A percentile compares a stretch with the other conserved stretches of the same genome.
These are phyloP conservation scores for Drosophila paramelanica DNA, from an alignment of 2,888 invertebrate species.

Conservation along the genomic window DNA sequence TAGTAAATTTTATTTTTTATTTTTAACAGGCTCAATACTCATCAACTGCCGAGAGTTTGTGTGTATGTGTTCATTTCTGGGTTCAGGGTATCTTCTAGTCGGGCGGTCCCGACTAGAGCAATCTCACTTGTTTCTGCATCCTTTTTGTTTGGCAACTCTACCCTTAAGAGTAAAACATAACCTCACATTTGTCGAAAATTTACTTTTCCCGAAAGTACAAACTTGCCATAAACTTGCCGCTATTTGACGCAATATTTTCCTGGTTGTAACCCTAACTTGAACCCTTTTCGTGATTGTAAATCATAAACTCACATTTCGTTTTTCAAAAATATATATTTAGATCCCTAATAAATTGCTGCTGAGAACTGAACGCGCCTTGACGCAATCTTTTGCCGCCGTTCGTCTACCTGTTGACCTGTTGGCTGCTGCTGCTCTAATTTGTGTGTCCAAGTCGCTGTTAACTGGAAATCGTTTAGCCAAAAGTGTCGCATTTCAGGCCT, in stretches of 20 bases:
- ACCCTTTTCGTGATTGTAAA: constrained; percentile 28
- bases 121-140: too few relatives aligned
- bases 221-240: constrained; percentile 1
- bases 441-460: constrained; percentile 49
- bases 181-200: constrained; percentile 2
- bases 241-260: background rate
- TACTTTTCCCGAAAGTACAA: background rate
- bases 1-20: too few relatives aligned
- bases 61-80: too few relatives aligned
- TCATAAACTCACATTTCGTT: constrained; percentile 36
- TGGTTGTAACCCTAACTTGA: background rate
- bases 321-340: constrained; percentile 31
- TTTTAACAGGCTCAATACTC: too few relatives aligned
- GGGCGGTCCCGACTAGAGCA: too few relatives aligned
- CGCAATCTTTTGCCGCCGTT: constrained; percentile 35
- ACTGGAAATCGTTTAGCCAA: constrained; percentile 63
- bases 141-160: background rate
- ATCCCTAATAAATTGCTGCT: constrained; percentile 40
- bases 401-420: constrained; percentile 47
- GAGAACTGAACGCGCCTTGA: constrained; percentile 53
- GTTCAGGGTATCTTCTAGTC: too few relatives aligned
- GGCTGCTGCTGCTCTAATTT: constrained; percentile 62
- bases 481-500: constrained; percentile 69
- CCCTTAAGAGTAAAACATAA: background rate
- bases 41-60: too few relatives aligned